Evolutionary conservation across 2,888 invertebrate species (phyloP).

Genomic region (Anthrax anthrax): DNA sequence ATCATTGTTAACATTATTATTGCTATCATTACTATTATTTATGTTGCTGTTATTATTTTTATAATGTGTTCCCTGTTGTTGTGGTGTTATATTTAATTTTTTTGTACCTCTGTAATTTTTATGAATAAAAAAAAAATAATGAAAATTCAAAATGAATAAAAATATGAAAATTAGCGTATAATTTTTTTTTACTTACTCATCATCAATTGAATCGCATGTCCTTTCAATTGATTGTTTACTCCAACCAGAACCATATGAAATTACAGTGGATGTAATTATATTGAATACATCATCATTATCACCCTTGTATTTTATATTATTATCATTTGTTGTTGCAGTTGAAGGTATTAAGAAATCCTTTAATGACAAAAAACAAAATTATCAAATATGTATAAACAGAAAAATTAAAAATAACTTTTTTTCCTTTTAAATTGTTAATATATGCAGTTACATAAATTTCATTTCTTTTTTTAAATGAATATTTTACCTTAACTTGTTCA

Average conservation of each 20-base stretch:
- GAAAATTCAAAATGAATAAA: background rate
- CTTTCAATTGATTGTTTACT: constrained; percentile 40
- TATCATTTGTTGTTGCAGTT: constrained; percentile 8
- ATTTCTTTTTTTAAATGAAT: too few species aligned
- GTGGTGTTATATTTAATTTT: background rate
- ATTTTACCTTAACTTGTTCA: constrained; percentile 13
- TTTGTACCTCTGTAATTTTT: constrained; percentile 7
- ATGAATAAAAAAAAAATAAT: too few species aligned
- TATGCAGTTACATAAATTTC: too few species aligned
- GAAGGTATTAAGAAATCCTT: constrained; percentile 14
- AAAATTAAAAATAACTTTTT: too few species aligned
- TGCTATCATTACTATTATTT: background rate
- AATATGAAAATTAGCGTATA: background rate
- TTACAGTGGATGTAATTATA: constrained; percentile 58
- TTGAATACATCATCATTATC: constrained; percentile 54
- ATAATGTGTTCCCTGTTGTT: too few species aligned
- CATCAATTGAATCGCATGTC: constrained; percentile 13
- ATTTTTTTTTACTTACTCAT: constrained; percentile 9
- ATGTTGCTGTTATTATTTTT: too few species aligned
- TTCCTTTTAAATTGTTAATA: too few species aligned
- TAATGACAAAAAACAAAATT: background rate
- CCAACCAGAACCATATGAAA: constrained; percentile 47
- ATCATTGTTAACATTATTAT: background rate
- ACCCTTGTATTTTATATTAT: constrained; percentile 13
- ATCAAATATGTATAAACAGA: too few species aligned